These are phyloP conservation scores for Mya arenaria DNA, from an alignment of 1,140 invertebrate species.

Conservation along the genomic window DNA sequence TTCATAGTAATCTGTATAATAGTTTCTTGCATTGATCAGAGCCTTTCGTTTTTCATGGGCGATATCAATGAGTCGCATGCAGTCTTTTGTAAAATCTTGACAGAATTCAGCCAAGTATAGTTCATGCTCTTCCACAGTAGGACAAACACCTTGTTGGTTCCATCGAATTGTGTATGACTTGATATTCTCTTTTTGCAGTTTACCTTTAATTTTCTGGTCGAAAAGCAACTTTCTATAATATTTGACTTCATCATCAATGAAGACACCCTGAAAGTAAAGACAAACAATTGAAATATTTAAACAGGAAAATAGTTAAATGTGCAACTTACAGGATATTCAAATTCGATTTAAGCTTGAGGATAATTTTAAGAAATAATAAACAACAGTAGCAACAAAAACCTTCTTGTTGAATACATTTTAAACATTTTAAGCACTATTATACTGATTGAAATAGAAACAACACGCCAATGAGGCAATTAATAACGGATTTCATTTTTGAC, in stretches of 20 bases:
- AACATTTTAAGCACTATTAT: too few species aligned
- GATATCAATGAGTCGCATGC: slow-evolving; percentile 62
- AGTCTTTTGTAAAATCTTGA: slow-evolving; percentile 63
- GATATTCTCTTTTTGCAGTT: slow-evolving; percentile 29
- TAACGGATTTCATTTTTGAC: too few species aligned
- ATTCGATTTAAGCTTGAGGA: too few species aligned
- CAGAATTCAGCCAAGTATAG: slow-evolving; percentile 70
- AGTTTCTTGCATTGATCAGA: slow-evolving; percentile 63
- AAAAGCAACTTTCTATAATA: slow-evolving; percentile 38
- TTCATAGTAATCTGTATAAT: slow-evolving; percentile 84
- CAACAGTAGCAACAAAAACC: too few species aligned
- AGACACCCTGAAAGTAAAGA: too few species aligned
- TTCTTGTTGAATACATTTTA: too few species aligned
- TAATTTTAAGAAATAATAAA: too few species aligned
- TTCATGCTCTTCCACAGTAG: slow-evolving; percentile 58
- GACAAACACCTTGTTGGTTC: slow-evolving; percentile 65
- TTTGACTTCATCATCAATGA: slow-evolving; percentile 58
- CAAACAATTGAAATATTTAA: too few species aligned
- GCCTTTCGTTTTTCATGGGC: slow-evolving; percentile 47
- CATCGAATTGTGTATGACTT: slow-evolving; percentile 56
- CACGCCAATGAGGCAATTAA: too few species aligned
- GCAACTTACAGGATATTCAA: too few species aligned
- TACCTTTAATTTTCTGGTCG: slow-evolving; percentile 46
- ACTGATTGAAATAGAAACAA: too few species aligned
- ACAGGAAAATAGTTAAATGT: too few species aligned